Evolutionary conservation across 2,888 invertebrate genomes (phyloP).

Genomic region (Coenonympha glycerion): DNA sequence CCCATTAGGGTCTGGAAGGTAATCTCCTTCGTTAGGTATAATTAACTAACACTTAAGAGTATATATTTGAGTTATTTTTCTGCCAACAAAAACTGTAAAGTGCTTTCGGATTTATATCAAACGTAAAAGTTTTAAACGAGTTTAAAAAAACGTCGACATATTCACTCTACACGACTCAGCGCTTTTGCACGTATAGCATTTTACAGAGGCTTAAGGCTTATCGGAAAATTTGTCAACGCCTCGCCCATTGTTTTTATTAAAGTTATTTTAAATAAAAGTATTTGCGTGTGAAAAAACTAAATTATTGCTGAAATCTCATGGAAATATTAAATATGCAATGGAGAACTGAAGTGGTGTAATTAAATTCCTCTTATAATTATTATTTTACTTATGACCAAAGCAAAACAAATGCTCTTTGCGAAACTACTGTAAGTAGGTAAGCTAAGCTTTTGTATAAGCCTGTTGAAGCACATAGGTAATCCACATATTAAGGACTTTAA

Average conservation of each 20-base stretch:
- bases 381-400: no score
- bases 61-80: not conserved
- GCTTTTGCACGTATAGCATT: conserved; percentile 39
- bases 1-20: no score
- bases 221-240: conserved; percentile 44
- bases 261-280: conserved; percentile 35
- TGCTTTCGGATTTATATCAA: not conserved
- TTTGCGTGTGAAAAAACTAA: conserved; percentile 18
- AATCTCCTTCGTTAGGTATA: no score
- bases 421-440: no score
- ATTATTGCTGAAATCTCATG: not conserved
- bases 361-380: no score
- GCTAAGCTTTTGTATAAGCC: no score
- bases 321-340: conserved; percentile 7
- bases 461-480: no score
- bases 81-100: not conserved
- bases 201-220: conserved; percentile 44
- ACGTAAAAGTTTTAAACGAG: conserved; percentile 5
- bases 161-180: conserved; percentile 32
- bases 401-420: no score
- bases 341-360: no score
- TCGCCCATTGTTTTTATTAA: conserved; percentile 38
- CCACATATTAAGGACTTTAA: not conserved
- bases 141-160: conserved; percentile 30
- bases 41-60: no score